Base-by-base conservation (phyloP, 2,888 invertebrate species). In the Tethea ocularis region DNA sequence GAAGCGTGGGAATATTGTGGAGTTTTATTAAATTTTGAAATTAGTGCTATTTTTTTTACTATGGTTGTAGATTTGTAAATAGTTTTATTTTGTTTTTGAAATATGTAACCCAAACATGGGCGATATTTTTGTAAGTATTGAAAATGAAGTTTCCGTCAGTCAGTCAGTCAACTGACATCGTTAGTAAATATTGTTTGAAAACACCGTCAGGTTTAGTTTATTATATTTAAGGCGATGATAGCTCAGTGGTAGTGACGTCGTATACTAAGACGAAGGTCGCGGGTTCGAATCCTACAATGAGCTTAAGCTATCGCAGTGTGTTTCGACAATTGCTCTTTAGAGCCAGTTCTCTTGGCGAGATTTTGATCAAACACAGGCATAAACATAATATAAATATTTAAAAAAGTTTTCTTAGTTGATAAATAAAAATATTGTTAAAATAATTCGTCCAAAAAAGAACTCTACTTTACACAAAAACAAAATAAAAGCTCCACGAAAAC, bases 1-100 rank as follows among this genome's bases (percentile, higher is more conserved):
- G 36, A 61, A 64, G 46, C 63, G 63, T 60, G 60, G 60, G 56
- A 59, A 64, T 63, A 62, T 66, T 46, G 26, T 26, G 54, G 53
- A 55, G 55, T 26, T 26, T 1, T 2, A 26, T 7, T 6, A 3
- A 29, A 41, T 54, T 55, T 33, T 36, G 10, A 36, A 13, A 22
- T 33, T 11, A 11, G 17, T 24, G 17, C 36, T 54, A 54, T 54
- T 36, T 36, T 36, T 15, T 36, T 36, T 22, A 54, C 11, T 20
- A 29, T 20, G 2, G 17, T 4, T 17, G 29, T 26, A 1, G 26
- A 6, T 26, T 26, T 33, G 46, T 46, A 46, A 46, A 46, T 46
- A 20, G 6, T 20, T 20, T 46, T 20, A 46, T 20, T 20, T 46
- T 46, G 17, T 10, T 46, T 15, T 20, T n/a, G 2, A 10, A 46